Percentiles rank a stretch among this genome's conserved stretches.
phyloP scores from a whole-genome alignment of 2,888 invertebrate species.

The Melieria crassipennis region DNA sequence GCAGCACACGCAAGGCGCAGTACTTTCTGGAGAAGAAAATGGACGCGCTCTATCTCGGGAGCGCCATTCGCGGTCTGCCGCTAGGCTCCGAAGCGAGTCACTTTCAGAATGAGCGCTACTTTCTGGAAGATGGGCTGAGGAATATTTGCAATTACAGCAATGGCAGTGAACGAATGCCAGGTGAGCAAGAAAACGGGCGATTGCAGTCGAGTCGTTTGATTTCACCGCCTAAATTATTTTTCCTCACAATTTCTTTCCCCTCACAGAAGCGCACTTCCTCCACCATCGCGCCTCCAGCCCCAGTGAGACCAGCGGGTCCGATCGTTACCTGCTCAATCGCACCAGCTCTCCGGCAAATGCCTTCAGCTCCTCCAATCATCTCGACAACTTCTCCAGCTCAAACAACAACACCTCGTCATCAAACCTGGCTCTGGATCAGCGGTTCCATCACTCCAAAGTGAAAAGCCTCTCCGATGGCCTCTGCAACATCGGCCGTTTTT shows the following conservation, averaged over 20 bases:
- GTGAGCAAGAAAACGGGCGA: conserved; percentile 43
- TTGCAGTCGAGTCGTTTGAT: background rate
- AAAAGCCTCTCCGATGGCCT: conserved; percentile 64
- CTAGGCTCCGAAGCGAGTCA: conserved; percentile 63
- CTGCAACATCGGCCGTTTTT: conserved; percentile 67
- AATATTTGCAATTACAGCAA: conserved; percentile 57
- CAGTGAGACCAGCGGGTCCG: conserved; percentile 65
- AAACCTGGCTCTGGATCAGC: conserved; percentile 55
- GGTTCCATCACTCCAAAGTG: conserved; percentile 62
- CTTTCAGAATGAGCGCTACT: conserved; percentile 65
- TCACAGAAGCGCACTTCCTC: conserved; percentile 54
- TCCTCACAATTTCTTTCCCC: background rate
- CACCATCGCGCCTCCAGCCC: conserved; percentile 64
- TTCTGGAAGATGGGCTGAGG: conserved; percentile 58
- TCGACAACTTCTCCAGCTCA: conserved; percentile 49
- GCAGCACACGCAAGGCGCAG: conserved; percentile 50
- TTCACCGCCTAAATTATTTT: background rate
- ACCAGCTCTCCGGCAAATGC: conserved; percentile 62
- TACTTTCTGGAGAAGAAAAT: conserved; percentile 65
- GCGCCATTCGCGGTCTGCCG: conserved; percentile 61
- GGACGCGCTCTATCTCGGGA: conserved; percentile 63
- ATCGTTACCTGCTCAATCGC: conserved; percentile 63
- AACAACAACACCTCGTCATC: conserved; percentile 46
- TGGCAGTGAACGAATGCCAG: conserved; percentile 56
- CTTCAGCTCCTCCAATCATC: conserved; percentile 52